These are phyloP conservation scores for Crotalus helleri DNA, from an alignment of 2,113 vertebrate genomes.

Conservation along the genomic window DNA sequence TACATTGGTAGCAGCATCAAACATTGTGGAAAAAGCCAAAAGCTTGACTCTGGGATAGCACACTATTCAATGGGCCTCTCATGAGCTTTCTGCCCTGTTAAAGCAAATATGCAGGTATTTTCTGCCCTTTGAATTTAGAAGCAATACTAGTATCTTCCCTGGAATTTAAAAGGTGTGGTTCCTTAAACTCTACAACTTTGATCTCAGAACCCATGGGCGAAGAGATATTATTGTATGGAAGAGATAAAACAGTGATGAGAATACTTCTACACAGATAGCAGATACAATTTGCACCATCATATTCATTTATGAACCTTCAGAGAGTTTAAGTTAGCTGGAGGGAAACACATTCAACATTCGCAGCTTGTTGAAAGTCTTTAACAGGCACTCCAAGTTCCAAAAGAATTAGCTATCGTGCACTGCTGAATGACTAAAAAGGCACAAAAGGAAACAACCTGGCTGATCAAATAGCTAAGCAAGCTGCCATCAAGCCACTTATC, in stretches of 20 bases:
- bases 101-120: background rate
- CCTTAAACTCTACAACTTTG: background rate
- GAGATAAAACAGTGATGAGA: background rate
- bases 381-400: background rate
- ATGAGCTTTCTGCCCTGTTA: background rate
- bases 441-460: background rate
- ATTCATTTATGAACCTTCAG: background rate
- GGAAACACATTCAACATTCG: background rate
- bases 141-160: background rate
- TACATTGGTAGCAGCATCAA: background rate
- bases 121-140: background rate
- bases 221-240: background rate
- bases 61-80: background rate
- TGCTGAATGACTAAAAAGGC: background rate
- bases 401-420: background rate
- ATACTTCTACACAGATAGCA: background rate
- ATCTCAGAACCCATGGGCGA: background rate
- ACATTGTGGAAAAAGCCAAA: background rate
- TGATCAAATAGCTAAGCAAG: background rate
- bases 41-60: background rate
- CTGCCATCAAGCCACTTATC: background rate
- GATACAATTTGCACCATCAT: background rate
- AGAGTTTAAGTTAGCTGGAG: background rate
- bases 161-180: background rate
- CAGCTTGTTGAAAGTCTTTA: background rate